Percentiles rank a stretch among this genome's conserved stretches.
These are phyloP conservation scores for Cosmia pyralina DNA, from an alignment of 2,888 invertebrate genomes.

Conservation along the genomic window DNA sequence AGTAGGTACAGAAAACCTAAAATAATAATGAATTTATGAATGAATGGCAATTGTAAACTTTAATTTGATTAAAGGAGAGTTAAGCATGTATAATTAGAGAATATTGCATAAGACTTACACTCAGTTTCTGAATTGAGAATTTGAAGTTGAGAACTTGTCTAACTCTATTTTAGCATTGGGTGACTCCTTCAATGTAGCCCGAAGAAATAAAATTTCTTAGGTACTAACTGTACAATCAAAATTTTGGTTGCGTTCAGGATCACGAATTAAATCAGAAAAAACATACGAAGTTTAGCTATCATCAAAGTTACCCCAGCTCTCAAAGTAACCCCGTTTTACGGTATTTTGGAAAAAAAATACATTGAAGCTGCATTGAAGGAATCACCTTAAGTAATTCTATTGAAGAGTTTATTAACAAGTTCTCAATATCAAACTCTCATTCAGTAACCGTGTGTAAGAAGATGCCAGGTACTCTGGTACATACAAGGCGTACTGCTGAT, in stretches of 20 bases:
- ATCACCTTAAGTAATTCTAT: neutral
- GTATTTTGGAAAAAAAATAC: too few species aligned
- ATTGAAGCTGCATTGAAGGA: neutral
- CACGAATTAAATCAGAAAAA: too few species aligned
- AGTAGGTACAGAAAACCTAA: neutral
- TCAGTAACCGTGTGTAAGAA: neutral
- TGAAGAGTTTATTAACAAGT: neutral
- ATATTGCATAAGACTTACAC: conserved; percentile 8
- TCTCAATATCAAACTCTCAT: neutral
- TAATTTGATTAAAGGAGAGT: neutral
- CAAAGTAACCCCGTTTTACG: too few species aligned
- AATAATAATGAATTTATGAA: conserved; percentile 6
- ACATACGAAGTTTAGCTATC: too few species aligned
- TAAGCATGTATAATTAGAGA: conserved; percentile 9
- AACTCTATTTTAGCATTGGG: neutral
- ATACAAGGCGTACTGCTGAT: conserved; percentile 34
- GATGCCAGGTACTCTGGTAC: neutral
- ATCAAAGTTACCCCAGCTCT: too few species aligned
- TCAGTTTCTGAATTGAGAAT: neutral
- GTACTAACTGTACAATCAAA: too few species aligned
- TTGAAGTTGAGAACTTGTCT: neutral
- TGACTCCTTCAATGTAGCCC: neutral
- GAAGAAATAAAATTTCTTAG: neutral
- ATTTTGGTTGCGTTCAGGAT: too few species aligned
- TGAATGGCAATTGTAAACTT: conserved; percentile 20